Conservation (phyloP, 1,140 invertebrate genomes). For the Cotesia typhae region DNA sequence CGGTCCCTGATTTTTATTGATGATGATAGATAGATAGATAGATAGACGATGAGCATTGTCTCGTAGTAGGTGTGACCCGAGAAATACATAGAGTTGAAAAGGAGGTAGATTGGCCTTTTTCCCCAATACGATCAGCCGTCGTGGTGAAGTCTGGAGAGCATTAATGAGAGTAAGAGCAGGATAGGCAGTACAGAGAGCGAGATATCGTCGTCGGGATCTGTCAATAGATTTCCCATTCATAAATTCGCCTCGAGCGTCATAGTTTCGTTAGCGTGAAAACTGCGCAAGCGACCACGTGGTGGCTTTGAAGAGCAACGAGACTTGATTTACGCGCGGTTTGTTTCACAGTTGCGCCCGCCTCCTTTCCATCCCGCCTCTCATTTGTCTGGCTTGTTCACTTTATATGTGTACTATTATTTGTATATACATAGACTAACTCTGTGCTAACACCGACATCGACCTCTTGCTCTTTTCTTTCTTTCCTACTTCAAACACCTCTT, state of each 20-base stretch:
- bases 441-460: neutral
- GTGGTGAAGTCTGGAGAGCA: slow-evolving; percentile 40
- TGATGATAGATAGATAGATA: slow-evolving; percentile 15
- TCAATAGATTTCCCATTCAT: slow-evolving; percentile 61
- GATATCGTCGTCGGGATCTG: slow-evolving; percentile 57
- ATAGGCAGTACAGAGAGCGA: slow-evolving; percentile 13
- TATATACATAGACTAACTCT: no score
- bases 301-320: slow-evolving; percentile 37
- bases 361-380: slow-evolving; percentile 44
- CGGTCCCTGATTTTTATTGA: slow-evolving; percentile 9
- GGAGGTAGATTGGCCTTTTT: slow-evolving; percentile 10
- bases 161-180: slow-evolving; percentile 48
- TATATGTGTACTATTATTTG: neutral
- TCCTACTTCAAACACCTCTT: slow-evolving; percentile 8
- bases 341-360: slow-evolving; percentile 34
- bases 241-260: slow-evolving; percentile 51
- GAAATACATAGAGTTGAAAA: no score
- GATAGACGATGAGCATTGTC: neutral
- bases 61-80: slow-evolving; percentile 38
- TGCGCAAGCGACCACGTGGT: slow-evolving; percentile 41
- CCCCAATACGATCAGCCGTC: slow-evolving; percentile 22
- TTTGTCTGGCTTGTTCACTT: slow-evolving; percentile 21
- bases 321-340: slow-evolving; percentile 32
- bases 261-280: slow-evolving; percentile 53
- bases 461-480: slow-evolving; percentile 6